These are phyloP conservation scores for Lepidocyrtoides sp. DNA, from an alignment of 2,888 invertebrate species.

Conservation along the genomic window DNA sequence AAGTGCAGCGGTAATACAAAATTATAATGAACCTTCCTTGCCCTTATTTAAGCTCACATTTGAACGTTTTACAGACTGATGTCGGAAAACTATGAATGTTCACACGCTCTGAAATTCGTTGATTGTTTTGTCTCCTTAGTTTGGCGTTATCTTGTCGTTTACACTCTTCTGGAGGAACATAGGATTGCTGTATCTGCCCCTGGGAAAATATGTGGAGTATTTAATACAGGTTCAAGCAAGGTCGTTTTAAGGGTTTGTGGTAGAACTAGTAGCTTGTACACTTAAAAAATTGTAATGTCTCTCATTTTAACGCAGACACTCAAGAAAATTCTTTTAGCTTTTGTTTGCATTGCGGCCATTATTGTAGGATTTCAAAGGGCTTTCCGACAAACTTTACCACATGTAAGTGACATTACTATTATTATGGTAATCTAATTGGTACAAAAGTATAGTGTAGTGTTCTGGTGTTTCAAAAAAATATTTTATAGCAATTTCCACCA, in stretches of 20 bases:
- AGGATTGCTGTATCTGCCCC: slow-evolving; percentile 43
- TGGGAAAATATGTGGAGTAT: slow-evolving; percentile 62
- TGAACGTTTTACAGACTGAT: too few relatives aligned
- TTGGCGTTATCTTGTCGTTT: slow-evolving; percentile 27
- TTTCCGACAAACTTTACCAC: slow-evolving; percentile 50
- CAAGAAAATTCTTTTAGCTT: slow-evolving; percentile 43
- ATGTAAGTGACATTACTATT: too few relatives aligned
- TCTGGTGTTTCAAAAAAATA: background rate
- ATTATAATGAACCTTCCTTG: too few relatives aligned
- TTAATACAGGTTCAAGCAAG: slow-evolving; percentile 15
- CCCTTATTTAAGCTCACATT: too few relatives aligned
- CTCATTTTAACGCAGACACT: slow-evolving; percentile 40
- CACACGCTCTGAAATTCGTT: too few relatives aligned
- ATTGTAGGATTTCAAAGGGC: slow-evolving; percentile 46
- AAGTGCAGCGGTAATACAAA: slow-evolving; percentile 44
- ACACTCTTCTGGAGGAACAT: slow-evolving; percentile 55
- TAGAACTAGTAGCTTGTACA: too few relatives aligned
- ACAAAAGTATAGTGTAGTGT: too few relatives aligned
- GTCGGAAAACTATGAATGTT: too few relatives aligned
- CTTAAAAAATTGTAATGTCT: too few relatives aligned
- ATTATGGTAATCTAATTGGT: too few relatives aligned
- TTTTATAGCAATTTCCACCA: slow-evolving; percentile 44
- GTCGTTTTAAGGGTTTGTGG: too few relatives aligned
- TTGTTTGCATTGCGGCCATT: slow-evolving; percentile 5
- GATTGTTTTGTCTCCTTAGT: too few relatives aligned